A percentile compares a stretch with the other conserved stretches of the same genome.
These are phyloP conservation scores for Panurus biarmicus DNA, from an alignment of 2,113 vertebrate genomes.

Conservation along the genomic window DNA sequence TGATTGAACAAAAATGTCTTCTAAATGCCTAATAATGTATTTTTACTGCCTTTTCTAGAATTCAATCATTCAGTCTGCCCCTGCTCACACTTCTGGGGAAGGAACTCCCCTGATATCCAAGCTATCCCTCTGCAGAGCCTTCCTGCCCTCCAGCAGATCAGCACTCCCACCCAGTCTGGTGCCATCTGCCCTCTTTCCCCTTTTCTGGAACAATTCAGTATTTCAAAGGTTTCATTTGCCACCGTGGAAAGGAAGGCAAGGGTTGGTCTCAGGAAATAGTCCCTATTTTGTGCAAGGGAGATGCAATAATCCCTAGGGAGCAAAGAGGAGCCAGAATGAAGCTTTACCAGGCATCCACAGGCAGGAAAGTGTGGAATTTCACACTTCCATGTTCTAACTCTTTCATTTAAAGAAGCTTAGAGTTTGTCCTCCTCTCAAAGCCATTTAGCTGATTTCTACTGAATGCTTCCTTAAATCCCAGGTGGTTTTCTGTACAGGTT, in stretches of 20 bases:
- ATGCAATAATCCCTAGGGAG: background rate
- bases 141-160: background rate
- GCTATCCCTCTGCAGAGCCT: background rate
- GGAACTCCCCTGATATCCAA: background rate
- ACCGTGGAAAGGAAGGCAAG: background rate
- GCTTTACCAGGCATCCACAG: background rate
- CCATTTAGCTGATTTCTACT: background rate
- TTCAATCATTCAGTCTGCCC: background rate
- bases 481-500: background rate
- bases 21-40: background rate
- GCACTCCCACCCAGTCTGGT: background rate
- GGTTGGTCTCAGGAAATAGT: background rate
- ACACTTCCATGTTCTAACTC: background rate
- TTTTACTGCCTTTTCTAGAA: background rate
- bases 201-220: background rate
- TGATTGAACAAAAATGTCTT: conserved; percentile 24
- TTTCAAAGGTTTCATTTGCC: background rate
- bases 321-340: background rate
- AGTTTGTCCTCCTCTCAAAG: background rate
- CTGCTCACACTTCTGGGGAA: background rate
- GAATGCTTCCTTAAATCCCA: background rate
- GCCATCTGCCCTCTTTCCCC: background rate
- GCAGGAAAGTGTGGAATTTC: background rate
- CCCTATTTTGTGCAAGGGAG: background rate
- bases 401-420: background rate